phyloP scores from a whole-genome alignment of 2,113 vertebrate genomes.

The Pheucticus melanocephalus region DNA sequence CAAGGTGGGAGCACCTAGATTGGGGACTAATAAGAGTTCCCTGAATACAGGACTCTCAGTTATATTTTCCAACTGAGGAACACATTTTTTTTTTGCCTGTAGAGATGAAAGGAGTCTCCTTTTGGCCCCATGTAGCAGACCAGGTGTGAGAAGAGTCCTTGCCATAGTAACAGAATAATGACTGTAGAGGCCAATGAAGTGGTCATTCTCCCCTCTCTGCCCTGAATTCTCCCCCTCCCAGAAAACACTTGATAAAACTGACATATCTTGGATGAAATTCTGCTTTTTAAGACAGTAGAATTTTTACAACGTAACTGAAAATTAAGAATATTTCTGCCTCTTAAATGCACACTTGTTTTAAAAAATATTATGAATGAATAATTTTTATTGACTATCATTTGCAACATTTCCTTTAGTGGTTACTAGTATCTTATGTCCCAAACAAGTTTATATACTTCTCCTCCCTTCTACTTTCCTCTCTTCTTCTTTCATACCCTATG shows the following conservation, averaged over 20 bases:
- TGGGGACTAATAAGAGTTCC: neutral
- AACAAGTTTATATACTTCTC: neutral
- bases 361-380: neutral
- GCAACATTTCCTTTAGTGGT: neutral
- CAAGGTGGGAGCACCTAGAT: neutral
- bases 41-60: neutral
- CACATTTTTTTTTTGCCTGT: neutral
- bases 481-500: neutral
- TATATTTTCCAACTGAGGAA: neutral
- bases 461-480: neutral
- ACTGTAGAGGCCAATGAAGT: neutral
- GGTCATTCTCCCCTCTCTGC: neutral
- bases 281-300: neutral
- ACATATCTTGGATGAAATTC: neutral
- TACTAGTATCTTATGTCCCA: neutral
- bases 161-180: neutral
- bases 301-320: neutral
- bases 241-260: neutral
- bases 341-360: neutral
- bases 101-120: neutral
- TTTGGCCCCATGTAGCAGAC: neutral
- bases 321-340: neutral
- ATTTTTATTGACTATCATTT: neutral
- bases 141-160: neutral
- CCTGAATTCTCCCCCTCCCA: neutral